A percentile compares a stretch with the other conserved stretches of the same genome.
phyloP scores from a whole-genome alignment of 1,140 invertebrate species.

The Zaprionus ghesquierei region DNA sequence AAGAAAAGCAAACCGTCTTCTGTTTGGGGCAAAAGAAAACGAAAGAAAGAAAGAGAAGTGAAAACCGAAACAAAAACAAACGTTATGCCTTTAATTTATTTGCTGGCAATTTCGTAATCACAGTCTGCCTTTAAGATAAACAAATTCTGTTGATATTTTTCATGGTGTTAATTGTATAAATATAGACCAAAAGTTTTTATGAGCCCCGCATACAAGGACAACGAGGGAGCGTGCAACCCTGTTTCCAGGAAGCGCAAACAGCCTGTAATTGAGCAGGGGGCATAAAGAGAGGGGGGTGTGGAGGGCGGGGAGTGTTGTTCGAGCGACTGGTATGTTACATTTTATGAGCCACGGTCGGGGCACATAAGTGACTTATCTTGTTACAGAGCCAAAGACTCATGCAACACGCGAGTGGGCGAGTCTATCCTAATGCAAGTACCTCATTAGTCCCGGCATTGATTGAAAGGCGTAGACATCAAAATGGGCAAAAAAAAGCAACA shows the following conservation, averaged over 20 bases:
- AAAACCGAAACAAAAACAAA: slow-evolving; percentile 36
- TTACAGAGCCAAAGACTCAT: slow-evolving; percentile 28
- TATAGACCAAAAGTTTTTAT: slow-evolving; percentile 77
- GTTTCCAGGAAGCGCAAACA: slow-evolving; percentile 51
- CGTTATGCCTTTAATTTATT: slow-evolving; percentile 67
- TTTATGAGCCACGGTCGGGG: slow-evolving; percentile 56
- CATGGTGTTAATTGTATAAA: slow-evolving; percentile 75
- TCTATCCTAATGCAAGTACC: slow-evolving; percentile 15
- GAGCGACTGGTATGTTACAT: slow-evolving; percentile 53
- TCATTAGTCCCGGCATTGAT: slow-evolving; percentile 19
- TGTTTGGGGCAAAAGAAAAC: slow-evolving; percentile 12
- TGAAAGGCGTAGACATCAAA: slow-evolving; percentile 16
- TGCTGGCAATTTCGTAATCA: slow-evolving; percentile 74
- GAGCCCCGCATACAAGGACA: too few species aligned
- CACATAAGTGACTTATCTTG: slow-evolving; percentile 74
- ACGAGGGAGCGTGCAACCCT: too few species aligned
- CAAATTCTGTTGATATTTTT: slow-evolving; percentile 52
- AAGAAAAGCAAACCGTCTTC: slow-evolving; percentile 46
- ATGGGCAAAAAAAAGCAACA: not conserved
- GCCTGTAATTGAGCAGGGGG: slow-evolving; percentile 58
- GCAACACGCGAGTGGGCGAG: slow-evolving; percentile 1
- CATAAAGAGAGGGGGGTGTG: not conserved
- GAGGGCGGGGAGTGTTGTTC: not conserved
- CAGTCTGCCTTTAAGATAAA: slow-evolving; percentile 71
- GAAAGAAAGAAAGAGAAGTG: slow-evolving; percentile 14